Evolutionary conservation across 2,797 vertebrate genomes (phyloP).

Genomic region (Enoplosus armatus): DNA sequence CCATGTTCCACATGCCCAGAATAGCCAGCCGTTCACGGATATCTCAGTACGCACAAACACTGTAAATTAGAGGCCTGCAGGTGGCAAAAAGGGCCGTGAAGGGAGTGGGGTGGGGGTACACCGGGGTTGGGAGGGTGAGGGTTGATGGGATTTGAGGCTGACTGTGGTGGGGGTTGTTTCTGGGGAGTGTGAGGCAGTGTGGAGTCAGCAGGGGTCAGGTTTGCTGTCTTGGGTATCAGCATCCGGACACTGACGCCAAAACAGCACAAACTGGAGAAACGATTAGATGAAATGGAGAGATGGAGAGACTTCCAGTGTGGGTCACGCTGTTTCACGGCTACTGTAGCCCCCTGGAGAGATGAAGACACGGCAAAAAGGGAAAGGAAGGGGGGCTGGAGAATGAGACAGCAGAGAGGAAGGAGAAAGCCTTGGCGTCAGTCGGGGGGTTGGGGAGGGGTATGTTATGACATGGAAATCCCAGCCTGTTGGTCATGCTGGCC

Average conservation of each 20-base stretch:
- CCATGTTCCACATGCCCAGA: constrained; percentile 78
- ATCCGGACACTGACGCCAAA: constrained; percentile 77
- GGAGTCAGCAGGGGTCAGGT: constrained; percentile 79
- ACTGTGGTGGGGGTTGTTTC: constrained; percentile 58
- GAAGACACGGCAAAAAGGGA: constrained; percentile 59
- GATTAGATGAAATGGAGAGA: constrained; percentile 66
- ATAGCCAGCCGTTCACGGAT: constrained; percentile 80
- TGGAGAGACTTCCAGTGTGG: constrained; percentile 50
- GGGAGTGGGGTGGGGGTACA: constrained; percentile 34
- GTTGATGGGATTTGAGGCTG: constrained; percentile 42
- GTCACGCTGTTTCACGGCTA: constrained; percentile 65
- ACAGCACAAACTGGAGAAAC: constrained; percentile 79
- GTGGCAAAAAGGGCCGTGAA: constrained; percentile 64
- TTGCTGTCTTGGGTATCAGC: constrained; percentile 80
- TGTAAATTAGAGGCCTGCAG: constrained; percentile 76
- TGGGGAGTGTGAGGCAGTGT: constrained; percentile 61
- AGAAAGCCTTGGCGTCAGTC: constrained; percentile 59
- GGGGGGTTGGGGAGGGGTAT: constrained; percentile 44
- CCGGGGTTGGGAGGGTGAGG: constrained; percentile 25
- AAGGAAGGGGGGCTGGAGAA: constrained; percentile 40
- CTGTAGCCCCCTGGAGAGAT: constrained; percentile 69
- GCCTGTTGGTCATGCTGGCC: constrained; percentile 64
- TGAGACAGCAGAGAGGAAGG: constrained; percentile 66
- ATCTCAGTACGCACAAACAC: constrained; percentile 81
- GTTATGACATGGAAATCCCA: constrained; percentile 73